A percentile compares a stretch with the other conserved stretches of the same genome.
Conservation (phyloP, 2,888 invertebrate species). For the Meiosimyza platycephala region DNA sequence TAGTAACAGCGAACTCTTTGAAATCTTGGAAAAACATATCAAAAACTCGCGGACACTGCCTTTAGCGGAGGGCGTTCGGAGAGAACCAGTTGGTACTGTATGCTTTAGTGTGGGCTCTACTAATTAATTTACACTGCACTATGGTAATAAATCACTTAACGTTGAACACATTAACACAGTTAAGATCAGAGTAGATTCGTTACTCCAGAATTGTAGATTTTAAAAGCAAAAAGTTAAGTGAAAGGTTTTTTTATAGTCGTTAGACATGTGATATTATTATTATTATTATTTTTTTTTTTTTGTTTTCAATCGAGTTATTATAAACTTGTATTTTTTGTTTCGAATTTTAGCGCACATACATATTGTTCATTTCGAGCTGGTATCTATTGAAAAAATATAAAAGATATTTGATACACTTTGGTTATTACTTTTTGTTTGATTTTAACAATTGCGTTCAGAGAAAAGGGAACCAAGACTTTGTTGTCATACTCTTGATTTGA, state of each 20-base stretch:
- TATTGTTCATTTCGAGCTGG: background rate
- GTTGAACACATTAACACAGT: constrained; percentile 4
- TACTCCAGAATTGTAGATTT: background rate
- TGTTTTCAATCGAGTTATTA: constrained; percentile 1
- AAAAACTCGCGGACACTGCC: background rate
- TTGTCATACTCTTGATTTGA: too few species aligned
- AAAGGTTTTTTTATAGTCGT: constrained; percentile 52
- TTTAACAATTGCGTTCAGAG: too few species aligned
- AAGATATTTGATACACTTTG: constrained; percentile 9
- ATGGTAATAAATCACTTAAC: constrained; percentile 20
- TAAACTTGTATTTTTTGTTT: background rate
- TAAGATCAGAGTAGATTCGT: constrained; percentile 7
- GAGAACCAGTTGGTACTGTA: background rate
- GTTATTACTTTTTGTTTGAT: too few species aligned
- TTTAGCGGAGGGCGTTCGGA: background rate
- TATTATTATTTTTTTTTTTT: constrained; percentile 15
- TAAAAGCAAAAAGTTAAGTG: constrained; percentile 45
- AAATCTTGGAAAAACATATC: too few species aligned
- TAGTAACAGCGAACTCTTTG: background rate
- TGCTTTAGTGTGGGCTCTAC: constrained; percentile 8
- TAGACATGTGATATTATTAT: constrained; percentile 23
- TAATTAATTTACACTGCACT: constrained; percentile 3
- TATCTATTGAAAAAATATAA: constrained; percentile 6
- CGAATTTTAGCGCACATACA: background rate
- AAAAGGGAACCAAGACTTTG: too few species aligned